Evolutionary conservation across 2,888 invertebrate species (phyloP), one percentile per base, ranked within the genome.

Genomic region (Sycophila texana): DNA sequence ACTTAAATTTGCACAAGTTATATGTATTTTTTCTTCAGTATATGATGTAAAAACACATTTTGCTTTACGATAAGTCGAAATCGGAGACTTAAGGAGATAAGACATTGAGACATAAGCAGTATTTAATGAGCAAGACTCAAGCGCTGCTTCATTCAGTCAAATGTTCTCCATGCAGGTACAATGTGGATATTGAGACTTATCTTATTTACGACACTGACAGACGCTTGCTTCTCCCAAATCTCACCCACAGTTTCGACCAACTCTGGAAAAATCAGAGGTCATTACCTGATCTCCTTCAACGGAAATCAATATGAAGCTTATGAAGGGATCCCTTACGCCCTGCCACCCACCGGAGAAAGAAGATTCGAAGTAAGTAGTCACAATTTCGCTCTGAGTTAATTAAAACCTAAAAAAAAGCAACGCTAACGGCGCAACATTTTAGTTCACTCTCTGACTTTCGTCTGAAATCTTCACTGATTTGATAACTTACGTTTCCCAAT

Each of bases 261-360:
- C 10, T 16, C 20, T 4, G 68, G 68, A 30, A 26, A 7, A n/a
- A 68, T 68, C 30, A 55, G 55, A 22, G 68, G 68, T n/a, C 30
- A 55, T n/a, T 55, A 55, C 26, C 22, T 51, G 14, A 13, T 20
- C 13, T 65, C 84, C 84, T 80, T 80, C 7, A 78, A 85, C 60
- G 87, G 88, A 49, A 83, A 84, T 30, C 77, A 81, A 26, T 87
- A 83, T 14, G 83, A 84, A 58, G 86, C 87, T 7, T 88, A 86
- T 67, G 86, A 87, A 79, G 88, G 88, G 0, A 85, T 88, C 13
- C 88, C 88, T 4, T 88, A 87, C 74, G 88, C 88, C 12, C 47
- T 84, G 14, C 85, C 88, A 5, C 88, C 88, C 2, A 75, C 84
- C 18, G 87, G 86, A 5, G 81, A 86, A 39, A 81, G 85, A 20